Evolutionary conservation across 2,113 vertebrate species (phyloP), one percentile per base, ranked within the genome.

Genomic region (Platysteira castanea): DNA sequence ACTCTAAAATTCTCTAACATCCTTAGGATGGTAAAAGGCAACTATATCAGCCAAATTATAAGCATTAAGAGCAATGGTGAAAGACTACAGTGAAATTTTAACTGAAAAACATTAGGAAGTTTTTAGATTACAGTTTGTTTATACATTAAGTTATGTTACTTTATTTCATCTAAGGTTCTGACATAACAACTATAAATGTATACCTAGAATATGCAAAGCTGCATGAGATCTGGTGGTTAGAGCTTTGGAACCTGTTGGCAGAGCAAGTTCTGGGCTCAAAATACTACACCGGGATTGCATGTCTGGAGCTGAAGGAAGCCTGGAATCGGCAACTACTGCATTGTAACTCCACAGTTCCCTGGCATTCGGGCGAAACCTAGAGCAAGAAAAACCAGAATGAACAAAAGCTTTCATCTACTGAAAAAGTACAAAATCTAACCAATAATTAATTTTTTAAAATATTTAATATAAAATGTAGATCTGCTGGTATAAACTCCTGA

Each of bases 311-410:
- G 98, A 98, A 30, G 99, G 99, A 96, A 99, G 98, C 70, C 99
- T 98, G 80, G 99, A 99, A 90, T 99, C 99, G 1, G 99, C 99
- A 84, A 99, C 99, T 71, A 99, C 99, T 3, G 99, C 99, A 26
- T 99, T 99, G 97, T 99, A 99, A 94, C 99, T 99, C 99, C 99
- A 99, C 96, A 99, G 98, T 83, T 99, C 99, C 93, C 98, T 98
- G 12, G 98, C 97, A 60, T 97, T 98, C 13, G 99, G 99, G 65
- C 99, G 97, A 96, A 99, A 99, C 97, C 99, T 99, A 57, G 57
- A 46, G 37, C 63, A 90, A 92, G 95, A 96, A 69, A 49, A 91
- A 56, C 76, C 1, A 89, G 42, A 81, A 44, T 30, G 42, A 80
- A 73, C 85, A 87, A 69, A 39, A 49, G 2, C 46, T 74, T 64